A percentile compares a stretch with the other conserved stretches of the same genome.
phyloP scores from a whole-genome alignment of 1,140 invertebrate genomes.

The Neodiprion fabricii region DNA sequence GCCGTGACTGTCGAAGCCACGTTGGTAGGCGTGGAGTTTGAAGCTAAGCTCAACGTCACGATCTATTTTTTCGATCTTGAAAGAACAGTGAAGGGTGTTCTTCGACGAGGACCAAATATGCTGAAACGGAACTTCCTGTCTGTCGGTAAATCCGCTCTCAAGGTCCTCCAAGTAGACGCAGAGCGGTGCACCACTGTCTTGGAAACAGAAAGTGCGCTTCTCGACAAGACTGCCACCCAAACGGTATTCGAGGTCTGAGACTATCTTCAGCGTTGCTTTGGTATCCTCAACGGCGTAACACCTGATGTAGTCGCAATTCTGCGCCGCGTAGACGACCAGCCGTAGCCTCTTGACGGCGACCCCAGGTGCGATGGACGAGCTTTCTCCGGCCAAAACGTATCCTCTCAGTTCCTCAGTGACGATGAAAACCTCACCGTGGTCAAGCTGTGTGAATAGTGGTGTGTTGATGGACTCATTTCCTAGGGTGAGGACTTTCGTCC shows the following conservation, averaged over 20 bases:
- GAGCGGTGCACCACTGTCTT: slow-evolving; percentile 83
- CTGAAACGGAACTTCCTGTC: slow-evolving; percentile 89
- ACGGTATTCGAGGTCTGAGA: slow-evolving; percentile 76
- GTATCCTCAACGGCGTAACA: slow-evolving; percentile 90
- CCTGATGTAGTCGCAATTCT: slow-evolving; percentile 71
- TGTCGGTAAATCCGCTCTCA: slow-evolving; percentile 68
- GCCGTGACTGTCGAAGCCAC: slow-evolving; percentile 31
- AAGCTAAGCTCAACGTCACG: slow-evolving; percentile 20
- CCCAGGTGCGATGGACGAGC: slow-evolving; percentile 25
- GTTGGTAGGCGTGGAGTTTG: slow-evolving; percentile 21
- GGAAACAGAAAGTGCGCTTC: slow-evolving; percentile 81
- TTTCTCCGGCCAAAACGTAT: slow-evolving; percentile 83
- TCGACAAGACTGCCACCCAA: slow-evolving; percentile 84
- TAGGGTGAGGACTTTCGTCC: slow-evolving; percentile 82
- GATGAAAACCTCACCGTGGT: slow-evolving; percentile 80
- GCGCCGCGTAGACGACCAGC: slow-evolving; percentile 78
- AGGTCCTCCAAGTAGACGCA: slow-evolving; percentile 82
- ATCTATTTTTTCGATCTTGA: slow-evolving; percentile 58
- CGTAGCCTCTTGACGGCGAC: slow-evolving; percentile 72
- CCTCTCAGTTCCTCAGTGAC: slow-evolving; percentile 83
- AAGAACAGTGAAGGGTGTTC: slow-evolving; percentile 84
- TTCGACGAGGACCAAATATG: slow-evolving; percentile 87
- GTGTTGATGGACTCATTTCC: slow-evolving; percentile 92
- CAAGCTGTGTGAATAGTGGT: slow-evolving; percentile 85
- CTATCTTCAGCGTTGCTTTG: slow-evolving; percentile 80